Base-by-base conservation (phyloP, 2,888 invertebrate genomes). In the Apocheima hispidaria region DNA sequence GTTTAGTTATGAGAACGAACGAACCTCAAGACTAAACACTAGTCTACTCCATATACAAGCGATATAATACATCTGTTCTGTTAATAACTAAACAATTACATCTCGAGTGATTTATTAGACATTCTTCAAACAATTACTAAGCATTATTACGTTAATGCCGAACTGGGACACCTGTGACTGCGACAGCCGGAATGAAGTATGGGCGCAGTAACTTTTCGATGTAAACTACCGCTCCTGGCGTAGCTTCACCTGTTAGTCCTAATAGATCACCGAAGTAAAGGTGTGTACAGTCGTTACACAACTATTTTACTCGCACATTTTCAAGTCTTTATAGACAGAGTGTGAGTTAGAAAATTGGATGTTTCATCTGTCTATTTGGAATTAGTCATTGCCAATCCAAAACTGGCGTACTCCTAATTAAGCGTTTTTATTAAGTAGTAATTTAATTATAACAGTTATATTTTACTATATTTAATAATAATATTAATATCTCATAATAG, bases 101-200 rank as follows among this genome's bases (percentile, higher is more conserved):
- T 33, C 33, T 6, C 1, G 38, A 53, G 23, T 59, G 59, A 59
- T 59, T 30, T 48, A 59, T 48, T 30, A 53, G 41, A 10, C 26
- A 52, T 49, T 60, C 48, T 54, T 60, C 41, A 41, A 52, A 52
- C 48, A 61, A 61, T 61, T 52, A 51, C 43, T 46, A 16, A 51
- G n/a, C 20, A 12, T n/a, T 30, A 61, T 55, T 36, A 54, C 43
- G 16, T 38, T 36, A 54, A 56, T 55, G 7, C 30, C 33, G 14
- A 50, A 38, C 21, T 33, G 38, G 51, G 57, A 54, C 64, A 67
- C 67, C 67, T 64, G 64, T 16, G 64, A 44, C 48, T 48, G 36
- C 14, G 44, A 46, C 36, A 54, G 28, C 2, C 21, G 10, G 46
- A 16, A 49, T 49, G 55, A 65, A 46, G 18, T 49, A 51, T 44